Base-by-base conservation (phyloP, 2,113 vertebrate species). In the Pholis gunnellus region DNA sequence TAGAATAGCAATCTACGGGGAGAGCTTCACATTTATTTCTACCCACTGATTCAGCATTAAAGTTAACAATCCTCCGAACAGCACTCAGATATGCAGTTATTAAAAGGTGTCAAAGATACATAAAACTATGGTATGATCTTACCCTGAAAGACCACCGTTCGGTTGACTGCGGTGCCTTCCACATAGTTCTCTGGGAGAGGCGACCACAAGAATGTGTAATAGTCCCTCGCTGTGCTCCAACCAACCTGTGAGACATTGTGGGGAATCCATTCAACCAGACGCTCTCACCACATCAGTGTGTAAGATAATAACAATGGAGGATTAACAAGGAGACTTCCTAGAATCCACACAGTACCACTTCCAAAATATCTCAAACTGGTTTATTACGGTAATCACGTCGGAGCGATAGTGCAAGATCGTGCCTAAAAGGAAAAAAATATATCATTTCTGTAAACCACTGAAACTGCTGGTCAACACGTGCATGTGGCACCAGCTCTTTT, bases 161-260 rank as follows among this genome's bases (percentile, higher is more conserved):
- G 97, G 93, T 98, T 97, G 91, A 97, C 95, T 87, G 96, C 95
- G 59, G 96, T 97, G 90, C 97, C 97, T 92, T 97, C 96, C 52
- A 94, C 94, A 88, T 99, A 97, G 86, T 95, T 96, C 83, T 99
- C 97, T 85, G 98, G 97, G 93, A 98, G 95, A 87, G 97, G 97
- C 20, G 98, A 99, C 98, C 98, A 99, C 89, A 99, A 94, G 96
- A 99, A 99, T 0, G 98, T 99, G 77, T 99, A 99, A 95, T 99
- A 99, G 94, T 99, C 98, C 91, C 98, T 96, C 85, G 98, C 97
- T 50, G 98, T 99, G 94, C 97, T 99, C 98, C 98, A 99, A 82
- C 98, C 98, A 91, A 99, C 98, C 98, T 99, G 92, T 83, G 90
- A 87, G 80, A 91, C 90, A 93, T 87, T 72, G 82, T 77, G 79